Evolutionary conservation across 1,140 invertebrate genomes (phyloP).

Genomic region (Panagrolaimus sp.): DNA sequence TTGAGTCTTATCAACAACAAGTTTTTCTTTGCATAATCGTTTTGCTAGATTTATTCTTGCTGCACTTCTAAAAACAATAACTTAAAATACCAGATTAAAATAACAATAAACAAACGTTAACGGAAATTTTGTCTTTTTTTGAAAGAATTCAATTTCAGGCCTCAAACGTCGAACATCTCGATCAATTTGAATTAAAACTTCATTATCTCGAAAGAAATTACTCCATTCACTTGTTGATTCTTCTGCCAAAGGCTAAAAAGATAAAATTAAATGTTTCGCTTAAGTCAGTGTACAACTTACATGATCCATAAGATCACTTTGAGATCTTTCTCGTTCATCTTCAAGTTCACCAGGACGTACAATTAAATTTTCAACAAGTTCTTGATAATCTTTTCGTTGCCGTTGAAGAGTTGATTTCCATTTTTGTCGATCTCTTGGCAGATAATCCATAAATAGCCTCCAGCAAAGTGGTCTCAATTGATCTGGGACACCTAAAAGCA

Average conservation of each 20-base stretch:
- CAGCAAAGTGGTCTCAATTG: constrained; percentile 48
- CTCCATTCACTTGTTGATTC: constrained; percentile 62
- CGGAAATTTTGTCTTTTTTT: constrained; percentile 61
- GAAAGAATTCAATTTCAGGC: constrained; percentile 64
- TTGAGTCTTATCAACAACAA: background rate
- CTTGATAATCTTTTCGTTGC: constrained; percentile 40
- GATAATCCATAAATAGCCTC: constrained; percentile 47
- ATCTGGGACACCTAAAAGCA: constrained; percentile 43
- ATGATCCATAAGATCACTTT: constrained; percentile 31
- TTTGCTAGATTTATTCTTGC: constrained; percentile 29
- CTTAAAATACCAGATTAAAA: background rate
- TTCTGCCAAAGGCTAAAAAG: constrained; percentile 61
- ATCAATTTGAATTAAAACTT: constrained; percentile 64
- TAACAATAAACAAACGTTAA: constrained; percentile 24
- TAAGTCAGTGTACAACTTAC: constrained; percentile 31
- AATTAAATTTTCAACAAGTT: constrained; percentile 48
- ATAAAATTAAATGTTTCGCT: background rate
- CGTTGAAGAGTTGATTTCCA: constrained; percentile 37
- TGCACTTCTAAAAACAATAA: constrained; percentile 1
- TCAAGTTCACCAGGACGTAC: constrained; percentile 18
- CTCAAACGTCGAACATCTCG: constrained; percentile 63
- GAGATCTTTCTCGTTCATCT: constrained; percentile 14
- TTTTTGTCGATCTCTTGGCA: constrained; percentile 44
- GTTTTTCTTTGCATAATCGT: constrained; percentile 26
- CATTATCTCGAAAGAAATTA: constrained; percentile 63